Percentiles rank a stretch among this genome's conserved stretches.
phyloP scores from a whole-genome alignment of 2,113 vertebrate species.

The Pteropus alecto region DNA sequence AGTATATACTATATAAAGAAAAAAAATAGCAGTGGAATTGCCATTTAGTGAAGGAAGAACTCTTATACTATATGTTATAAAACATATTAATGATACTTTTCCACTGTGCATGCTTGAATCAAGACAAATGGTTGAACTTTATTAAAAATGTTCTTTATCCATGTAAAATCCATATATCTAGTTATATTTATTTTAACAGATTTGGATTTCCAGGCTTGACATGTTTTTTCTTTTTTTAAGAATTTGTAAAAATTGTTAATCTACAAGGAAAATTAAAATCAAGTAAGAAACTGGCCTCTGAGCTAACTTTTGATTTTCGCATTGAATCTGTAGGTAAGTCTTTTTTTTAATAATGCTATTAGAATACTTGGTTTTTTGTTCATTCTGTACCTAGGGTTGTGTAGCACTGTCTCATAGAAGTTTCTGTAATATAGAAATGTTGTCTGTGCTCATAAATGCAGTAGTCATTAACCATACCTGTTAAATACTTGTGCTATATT shows the following conservation, averaged over 20 bases:
- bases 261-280: slow-evolving; percentile 96
- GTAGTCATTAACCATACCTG: neutral
- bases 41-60: neutral
- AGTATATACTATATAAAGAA: neutral
- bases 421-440: slow-evolving; percentile 1
- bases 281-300: slow-evolving; percentile 97
- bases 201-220: slow-evolving; percentile 54
- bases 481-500: slow-evolving; percentile 2
- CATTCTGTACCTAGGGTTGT: neutral
- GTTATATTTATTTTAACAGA: slow-evolving; percentile 37
- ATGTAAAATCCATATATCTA: neutral
- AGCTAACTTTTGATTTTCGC: slow-evolving; percentile 98
- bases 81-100: neutral
- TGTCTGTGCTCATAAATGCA: neutral
- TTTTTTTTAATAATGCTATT: neutral
- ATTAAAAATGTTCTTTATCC: slow-evolving; percentile 1
- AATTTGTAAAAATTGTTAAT: slow-evolving; percentile 98
- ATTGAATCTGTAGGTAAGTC: slow-evolving; percentile 96
- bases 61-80: neutral
- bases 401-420: neutral
- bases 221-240: slow-evolving; percentile 80
- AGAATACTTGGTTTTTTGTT: neutral
- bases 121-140: neutral
- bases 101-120: neutral
- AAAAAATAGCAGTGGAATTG: neutral